Base-by-base conservation (phyloP, 2,113 vertebrate genomes). In the Zosterops lateralis region DNA sequence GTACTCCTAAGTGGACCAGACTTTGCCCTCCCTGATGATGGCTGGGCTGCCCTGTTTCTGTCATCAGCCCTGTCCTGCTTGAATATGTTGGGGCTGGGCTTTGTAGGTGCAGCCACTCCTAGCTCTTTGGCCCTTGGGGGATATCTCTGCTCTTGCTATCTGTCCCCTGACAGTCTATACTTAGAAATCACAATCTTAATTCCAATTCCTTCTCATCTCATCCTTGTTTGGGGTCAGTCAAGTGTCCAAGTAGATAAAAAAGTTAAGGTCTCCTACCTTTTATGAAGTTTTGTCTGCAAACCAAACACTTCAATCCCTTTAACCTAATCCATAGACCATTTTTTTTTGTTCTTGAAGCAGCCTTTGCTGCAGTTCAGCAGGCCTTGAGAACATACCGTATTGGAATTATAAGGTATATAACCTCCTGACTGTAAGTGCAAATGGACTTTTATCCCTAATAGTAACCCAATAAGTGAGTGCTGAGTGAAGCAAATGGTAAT, bases 21-120 rank as follows among this genome's bases (percentile, higher is more conserved):
- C 1, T n/a, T 31, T 21, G 38, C 22, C 8, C 21, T 38, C 18
- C 9, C 7, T 71, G 57, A 14, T 0, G 1, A 32, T 1, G 66
- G 18, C 18, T 54, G 38, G 17, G 16, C 28, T 75, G 25, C 32
- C 24, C 44, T 17, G 0, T n/a, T 53, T 26, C 16, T n/a, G 57
- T 7, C 17, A 18, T 34, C 38, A 32, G 2, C 18, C 19, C 32
- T 65, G n/a, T 24, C 14, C 51, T 61, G 44, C 32, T 19, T 1
- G 1, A 40, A 6, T 10, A 1, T 3, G 4, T 7, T 1, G 7
- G 57, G 28, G 9, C 31, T 67, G 38, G 48, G 20, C 2, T 17
- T 34, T 74, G 9, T 9, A 61, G 18, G 20, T 58, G 28, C 24
- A 11, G 32, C 47, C 47, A 11, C 2, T 34, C 14, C 14, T 50